Conservation (phyloP, 2,113 vertebrate species). For the Hiodon tergisus region DNA sequence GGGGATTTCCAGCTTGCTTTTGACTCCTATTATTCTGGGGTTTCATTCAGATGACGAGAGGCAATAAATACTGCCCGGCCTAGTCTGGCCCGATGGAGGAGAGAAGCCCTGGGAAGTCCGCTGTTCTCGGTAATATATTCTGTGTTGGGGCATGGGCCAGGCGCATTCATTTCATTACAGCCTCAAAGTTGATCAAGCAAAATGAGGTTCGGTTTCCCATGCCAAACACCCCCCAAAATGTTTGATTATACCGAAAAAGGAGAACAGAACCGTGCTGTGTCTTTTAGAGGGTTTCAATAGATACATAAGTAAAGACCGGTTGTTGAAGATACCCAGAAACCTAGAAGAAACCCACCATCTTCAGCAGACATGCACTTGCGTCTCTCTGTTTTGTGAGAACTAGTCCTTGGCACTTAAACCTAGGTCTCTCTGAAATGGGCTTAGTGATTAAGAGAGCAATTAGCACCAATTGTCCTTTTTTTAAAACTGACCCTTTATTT, state of each 20-base stretch:
- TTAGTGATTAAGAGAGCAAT: no score
- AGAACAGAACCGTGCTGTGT: no score
- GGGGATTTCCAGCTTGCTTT: not conserved
- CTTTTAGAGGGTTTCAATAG: no score
- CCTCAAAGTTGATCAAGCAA: not conserved
- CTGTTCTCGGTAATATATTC: slow-evolving; percentile 3
- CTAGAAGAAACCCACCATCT: not conserved
- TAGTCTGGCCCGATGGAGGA: not conserved
- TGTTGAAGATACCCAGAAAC: no score
- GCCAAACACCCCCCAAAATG: no score
- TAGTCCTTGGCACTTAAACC: not conserved
- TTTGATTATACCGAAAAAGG: no score
- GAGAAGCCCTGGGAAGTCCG: not conserved
- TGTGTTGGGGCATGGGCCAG: not conserved
- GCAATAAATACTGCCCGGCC: not conserved
- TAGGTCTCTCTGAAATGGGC: not conserved
- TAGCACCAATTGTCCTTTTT: no score
- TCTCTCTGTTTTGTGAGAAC: no score
- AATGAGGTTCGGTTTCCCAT: not conserved
- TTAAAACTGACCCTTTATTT: no score
- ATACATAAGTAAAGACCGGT: no score
- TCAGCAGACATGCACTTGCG: not conserved
- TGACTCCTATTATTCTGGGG: not conserved
- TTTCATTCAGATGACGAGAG: not conserved
- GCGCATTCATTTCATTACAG: not conserved